A percentile compares a stretch with the other conserved stretches of the same genome.
phyloP scores from a whole-genome alignment of 2,797 vertebrate genomes.

The Betta splendens region DNA sequence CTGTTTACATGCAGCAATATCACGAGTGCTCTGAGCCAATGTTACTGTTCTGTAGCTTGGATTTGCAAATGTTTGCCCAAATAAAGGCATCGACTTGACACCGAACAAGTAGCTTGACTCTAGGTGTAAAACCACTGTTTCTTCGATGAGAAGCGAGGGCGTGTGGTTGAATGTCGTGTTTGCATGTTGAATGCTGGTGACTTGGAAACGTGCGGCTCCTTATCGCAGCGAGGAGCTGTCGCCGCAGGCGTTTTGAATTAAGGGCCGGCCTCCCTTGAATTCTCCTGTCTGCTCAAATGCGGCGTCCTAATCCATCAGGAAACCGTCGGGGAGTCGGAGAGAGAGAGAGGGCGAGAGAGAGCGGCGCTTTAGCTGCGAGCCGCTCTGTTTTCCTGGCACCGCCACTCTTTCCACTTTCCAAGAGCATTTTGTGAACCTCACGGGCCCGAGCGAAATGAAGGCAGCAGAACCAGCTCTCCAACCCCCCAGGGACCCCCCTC shows the following conservation, averaged over 20 bases:
- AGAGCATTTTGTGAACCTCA: slow-evolving; percentile 35
- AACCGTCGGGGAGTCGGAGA: slow-evolving; percentile 54
- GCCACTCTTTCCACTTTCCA: slow-evolving; percentile 46
- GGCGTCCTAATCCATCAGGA: slow-evolving; percentile 47
- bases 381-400: slow-evolving; percentile 60
- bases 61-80: slow-evolving; percentile 1
- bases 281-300: slow-evolving; percentile 22
- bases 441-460: slow-evolving; percentile 9
- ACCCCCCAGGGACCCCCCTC: slow-evolving; percentile 11
- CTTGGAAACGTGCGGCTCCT: neutral
- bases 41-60: neutral
- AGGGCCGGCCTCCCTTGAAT: neutral
- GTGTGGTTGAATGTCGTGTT: no score
- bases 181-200: no score
- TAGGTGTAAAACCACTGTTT: slow-evolving; percentile 5
- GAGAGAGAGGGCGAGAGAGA: slow-evolving; percentile 38
- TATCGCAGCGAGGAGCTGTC: slow-evolving; percentile 10
- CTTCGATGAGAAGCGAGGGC: no score
- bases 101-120: neutral
- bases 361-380: slow-evolving; percentile 44
- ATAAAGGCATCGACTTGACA: neutral
- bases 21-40: neutral
- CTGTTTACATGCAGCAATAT: neutral
- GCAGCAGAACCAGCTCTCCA: slow-evolving; percentile 26
- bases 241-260: slow-evolving; percentile 20